Conservation (phyloP, 2,797 vertebrate genomes). For the Kryptolebias ocellatus region DNA sequence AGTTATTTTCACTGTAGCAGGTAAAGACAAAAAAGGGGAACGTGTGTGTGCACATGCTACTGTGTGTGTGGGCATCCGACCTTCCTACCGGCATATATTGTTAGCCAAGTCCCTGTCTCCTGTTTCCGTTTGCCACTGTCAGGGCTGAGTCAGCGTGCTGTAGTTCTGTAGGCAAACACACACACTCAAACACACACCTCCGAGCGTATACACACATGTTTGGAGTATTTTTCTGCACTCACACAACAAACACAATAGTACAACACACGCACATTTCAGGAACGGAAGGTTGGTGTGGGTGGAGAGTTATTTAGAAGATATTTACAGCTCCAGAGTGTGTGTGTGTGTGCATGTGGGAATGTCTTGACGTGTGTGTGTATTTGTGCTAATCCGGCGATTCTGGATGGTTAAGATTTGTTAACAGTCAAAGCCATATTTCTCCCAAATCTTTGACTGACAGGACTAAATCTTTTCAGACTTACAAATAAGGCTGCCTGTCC, state of each 20-base stretch:
- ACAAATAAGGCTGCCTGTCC: constrained; percentile 4
- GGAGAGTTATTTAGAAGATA: constrained; percentile 34
- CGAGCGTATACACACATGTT: constrained; percentile 16
- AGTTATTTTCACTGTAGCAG: constrained; percentile 67
- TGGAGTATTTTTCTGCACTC: constrained; percentile 1
- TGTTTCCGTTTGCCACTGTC: constrained; percentile 70
- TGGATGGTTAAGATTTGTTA: constrained; percentile 45
- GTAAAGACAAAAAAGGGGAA: constrained; percentile 46
- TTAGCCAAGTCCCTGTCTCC: constrained; percentile 71
- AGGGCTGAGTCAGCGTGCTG: constrained; percentile 65
- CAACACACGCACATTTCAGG: constrained; percentile 26
- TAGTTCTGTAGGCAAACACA: constrained; percentile 38
- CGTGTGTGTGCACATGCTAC: constrained; percentile 1
- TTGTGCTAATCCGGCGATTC: constrained; percentile 51
- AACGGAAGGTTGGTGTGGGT: constrained; percentile 28
- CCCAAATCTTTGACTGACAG: constrained; percentile 59
- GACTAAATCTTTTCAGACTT: constrained; percentile 7
- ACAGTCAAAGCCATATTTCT: constrained; percentile 13
- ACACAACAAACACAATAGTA: constrained; percentile 24
- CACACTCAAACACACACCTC: constrained; percentile 12
- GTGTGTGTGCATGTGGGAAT: background rate
- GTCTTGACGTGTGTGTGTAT: background rate
- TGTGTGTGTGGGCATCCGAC: constrained; percentile 38
- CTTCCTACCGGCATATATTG: constrained; percentile 58
- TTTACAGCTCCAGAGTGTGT: constrained; percentile 27